Evolutionary conservation across 1,140 invertebrate species (phyloP).

Genomic region (Meloidogyne chitwoodi): DNA sequence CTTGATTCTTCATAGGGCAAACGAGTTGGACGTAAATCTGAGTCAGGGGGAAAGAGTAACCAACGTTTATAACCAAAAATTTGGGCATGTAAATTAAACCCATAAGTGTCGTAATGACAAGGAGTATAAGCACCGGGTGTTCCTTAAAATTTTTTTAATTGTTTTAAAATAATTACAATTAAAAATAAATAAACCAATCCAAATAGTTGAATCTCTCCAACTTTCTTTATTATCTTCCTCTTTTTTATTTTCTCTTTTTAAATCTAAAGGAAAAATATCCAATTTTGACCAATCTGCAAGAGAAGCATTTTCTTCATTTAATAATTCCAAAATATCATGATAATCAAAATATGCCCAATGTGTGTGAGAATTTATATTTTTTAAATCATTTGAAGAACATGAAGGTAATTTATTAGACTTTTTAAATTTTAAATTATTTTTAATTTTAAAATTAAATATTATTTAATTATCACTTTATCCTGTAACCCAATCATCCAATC

Average conservation of each 20-base stretch:
- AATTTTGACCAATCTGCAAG: slow-evolving; percentile 10
- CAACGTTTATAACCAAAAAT: slow-evolving; percentile 73
- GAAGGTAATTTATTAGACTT: background rate
- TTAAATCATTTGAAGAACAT: background rate
- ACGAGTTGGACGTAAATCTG: slow-evolving; percentile 71
- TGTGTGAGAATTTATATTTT: background rate
- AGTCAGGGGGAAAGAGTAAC: slow-evolving; percentile 80
- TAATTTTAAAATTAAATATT: no score
- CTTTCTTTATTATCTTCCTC: background rate
- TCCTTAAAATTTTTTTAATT: no score
- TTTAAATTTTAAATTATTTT: no score
- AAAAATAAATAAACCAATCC: slow-evolving; percentile 16
- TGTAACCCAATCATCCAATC: slow-evolving; percentile 6
- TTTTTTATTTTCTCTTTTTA: no score
- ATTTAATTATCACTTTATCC: background rate
- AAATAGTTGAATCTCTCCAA: slow-evolving; percentile 19
- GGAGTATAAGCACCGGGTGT: slow-evolving; percentile 81
- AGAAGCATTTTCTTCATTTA: slow-evolving; percentile 12
- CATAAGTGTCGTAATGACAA: slow-evolving; percentile 89
- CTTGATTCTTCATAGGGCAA: slow-evolving; percentile 96
- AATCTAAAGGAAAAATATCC: background rate
- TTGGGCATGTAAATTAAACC: slow-evolving; percentile 84
- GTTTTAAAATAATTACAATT: no score
- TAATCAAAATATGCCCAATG: slow-evolving; percentile 32
- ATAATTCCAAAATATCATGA: slow-evolving; percentile 7